A percentile compares a stretch with the other conserved stretches of the same genome.
These are phyloP conservation scores for Loxodonta africana DNA, from an alignment of 2,113 vertebrate genomes.

Conservation along the genomic window DNA sequence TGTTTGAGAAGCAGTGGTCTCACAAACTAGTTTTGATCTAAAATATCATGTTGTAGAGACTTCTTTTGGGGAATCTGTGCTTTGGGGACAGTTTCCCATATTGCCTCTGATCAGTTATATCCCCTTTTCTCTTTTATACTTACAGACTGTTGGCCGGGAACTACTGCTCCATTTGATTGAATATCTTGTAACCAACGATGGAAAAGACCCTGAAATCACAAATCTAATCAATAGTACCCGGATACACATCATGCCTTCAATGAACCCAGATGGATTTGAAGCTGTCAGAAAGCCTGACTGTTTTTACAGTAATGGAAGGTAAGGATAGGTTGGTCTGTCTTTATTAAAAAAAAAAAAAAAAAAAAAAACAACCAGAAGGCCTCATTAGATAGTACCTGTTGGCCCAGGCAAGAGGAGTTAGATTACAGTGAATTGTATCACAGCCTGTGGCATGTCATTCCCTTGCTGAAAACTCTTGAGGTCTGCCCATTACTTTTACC, in stretches of 20 bases:
- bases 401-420: neutral
- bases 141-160: conserved; percentile 94
- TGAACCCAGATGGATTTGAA: conserved; percentile 98
- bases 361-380: neutral
- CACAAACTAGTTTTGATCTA: too few relatives aligned
- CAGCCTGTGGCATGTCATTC: neutral
- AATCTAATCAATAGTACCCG: conserved; percentile 91
- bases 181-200: conserved; percentile 90
- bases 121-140: conserved; percentile 30
- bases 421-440: too few relatives aligned
- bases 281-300: conserved; percentile 87
- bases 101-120: neutral
- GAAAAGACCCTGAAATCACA: conserved; percentile 88
- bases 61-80: neutral
- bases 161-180: conserved; percentile 95
- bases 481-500: neutral
- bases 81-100: neutral
- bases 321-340: conserved; percentile 51
- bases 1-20: neutral
- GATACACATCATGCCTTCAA: conserved; percentile 96
- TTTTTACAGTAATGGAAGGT: conserved; percentile 91
- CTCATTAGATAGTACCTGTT: neutral
- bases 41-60: neutral
- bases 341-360: neutral
- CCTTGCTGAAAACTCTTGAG: neutral